A percentile compares a stretch with the other conserved stretches of the same genome.
Conservation (phyloP, 2,797 vertebrate species). For the Pelobates cultripes region DNA sequence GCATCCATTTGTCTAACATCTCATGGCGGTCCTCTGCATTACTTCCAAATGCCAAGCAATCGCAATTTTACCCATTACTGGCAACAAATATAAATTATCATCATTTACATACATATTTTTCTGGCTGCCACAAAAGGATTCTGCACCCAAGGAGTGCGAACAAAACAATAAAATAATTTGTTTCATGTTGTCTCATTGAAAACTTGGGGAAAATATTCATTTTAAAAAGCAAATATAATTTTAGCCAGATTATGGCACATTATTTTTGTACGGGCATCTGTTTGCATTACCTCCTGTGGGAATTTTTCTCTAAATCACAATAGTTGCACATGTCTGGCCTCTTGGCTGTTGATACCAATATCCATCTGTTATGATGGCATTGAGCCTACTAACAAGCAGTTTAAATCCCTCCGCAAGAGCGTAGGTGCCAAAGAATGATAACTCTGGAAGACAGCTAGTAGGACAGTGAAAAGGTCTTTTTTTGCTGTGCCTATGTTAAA, state of each 20-base stretch:
- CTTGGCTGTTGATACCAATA: slow-evolving; percentile 22
- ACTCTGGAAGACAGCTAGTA: background rate
- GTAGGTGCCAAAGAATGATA: slow-evolving; percentile 25
- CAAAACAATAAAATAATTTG: background rate
- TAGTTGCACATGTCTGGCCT: slow-evolving; percentile 30
- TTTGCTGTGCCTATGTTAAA: background rate
- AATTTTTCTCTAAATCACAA: slow-evolving; percentile 25
- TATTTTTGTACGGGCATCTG: slow-evolving; percentile 22
- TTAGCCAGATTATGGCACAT: slow-evolving; percentile 6
- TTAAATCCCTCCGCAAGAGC: slow-evolving; percentile 12
- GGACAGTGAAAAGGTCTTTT: background rate
- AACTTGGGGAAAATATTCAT: background rate
- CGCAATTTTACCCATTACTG: background rate
- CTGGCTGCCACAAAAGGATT: background rate
- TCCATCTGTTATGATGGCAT: slow-evolving; percentile 37
- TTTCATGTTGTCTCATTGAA: background rate
- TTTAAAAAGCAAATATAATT: slow-evolving; percentile 1
- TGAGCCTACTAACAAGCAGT: slow-evolving; percentile 14
- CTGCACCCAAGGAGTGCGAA: background rate
- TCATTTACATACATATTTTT: background rate
- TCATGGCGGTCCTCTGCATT: background rate
- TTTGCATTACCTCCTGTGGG: background rate
- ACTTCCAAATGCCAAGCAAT: background rate
- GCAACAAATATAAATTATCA: slow-evolving; percentile 10
- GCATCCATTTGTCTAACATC: background rate